A percentile compares a stretch with the other conserved stretches of the same genome.
phyloP scores from a whole-genome alignment of 2,797 vertebrate genomes.

The Tauraco hartlaubi region DNA sequence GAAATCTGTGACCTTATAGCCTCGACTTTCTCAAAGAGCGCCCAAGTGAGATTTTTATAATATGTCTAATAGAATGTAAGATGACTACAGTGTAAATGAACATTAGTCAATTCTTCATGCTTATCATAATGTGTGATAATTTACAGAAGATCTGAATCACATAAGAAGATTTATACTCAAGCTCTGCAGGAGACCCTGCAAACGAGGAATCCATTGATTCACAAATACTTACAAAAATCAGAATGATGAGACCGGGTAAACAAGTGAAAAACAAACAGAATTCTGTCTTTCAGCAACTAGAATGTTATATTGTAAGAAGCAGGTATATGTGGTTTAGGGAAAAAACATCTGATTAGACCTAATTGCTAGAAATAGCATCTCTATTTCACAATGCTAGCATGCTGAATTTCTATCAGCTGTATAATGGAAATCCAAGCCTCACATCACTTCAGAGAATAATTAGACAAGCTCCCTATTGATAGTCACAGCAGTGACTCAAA shows the following conservation, averaged over 20 bases:
- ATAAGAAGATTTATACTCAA: background rate
- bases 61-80: background rate
- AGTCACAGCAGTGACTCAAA: background rate
- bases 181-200: background rate
- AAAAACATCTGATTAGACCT: background rate
- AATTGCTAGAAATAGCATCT: background rate
- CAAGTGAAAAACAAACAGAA: background rate
- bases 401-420: background rate
- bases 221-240: conserved; percentile 8
- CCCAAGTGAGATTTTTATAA: conserved; percentile 35
- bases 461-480: background rate
- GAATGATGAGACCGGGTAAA: background rate
- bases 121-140: background rate
- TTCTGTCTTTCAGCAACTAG: background rate
- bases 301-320: background rate
- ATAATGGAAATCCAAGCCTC: background rate
- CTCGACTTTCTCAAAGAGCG: background rate
- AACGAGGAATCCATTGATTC: background rate
- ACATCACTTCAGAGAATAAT: conserved; percentile 14
- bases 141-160: background rate
- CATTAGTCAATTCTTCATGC: background rate
- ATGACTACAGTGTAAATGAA: background rate
- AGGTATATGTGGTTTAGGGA: background rate
- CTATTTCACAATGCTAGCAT: background rate
- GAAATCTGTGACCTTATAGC: conserved; percentile 41